Conservation (phyloP, 2,797 vertebrate species). For the Argya squamiceps region DNA sequence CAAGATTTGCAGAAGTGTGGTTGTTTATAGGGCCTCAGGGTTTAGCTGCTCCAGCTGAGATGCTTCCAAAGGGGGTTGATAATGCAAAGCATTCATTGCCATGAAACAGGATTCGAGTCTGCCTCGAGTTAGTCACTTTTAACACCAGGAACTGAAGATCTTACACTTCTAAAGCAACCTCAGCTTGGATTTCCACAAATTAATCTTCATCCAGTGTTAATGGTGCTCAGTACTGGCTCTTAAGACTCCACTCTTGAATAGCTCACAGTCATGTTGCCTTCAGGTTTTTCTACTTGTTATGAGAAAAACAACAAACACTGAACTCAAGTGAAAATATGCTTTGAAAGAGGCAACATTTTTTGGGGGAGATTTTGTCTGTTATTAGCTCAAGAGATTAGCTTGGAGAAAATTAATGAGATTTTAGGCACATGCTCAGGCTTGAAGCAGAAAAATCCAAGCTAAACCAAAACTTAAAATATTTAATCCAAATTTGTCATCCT, state of each 20-base stretch:
- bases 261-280: neutral
- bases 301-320: neutral
- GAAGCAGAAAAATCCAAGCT: neutral
- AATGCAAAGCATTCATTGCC: constrained; percentile 5
- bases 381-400: neutral
- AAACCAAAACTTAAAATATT: neutral
- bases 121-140: neutral
- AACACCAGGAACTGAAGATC: neutral
- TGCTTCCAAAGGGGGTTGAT: constrained; percentile 5
- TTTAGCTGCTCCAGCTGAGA: constrained; percentile 33
- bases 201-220: neutral
- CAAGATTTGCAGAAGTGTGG: constrained; percentile 9
- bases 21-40: constrained; percentile 42
- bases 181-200: neutral
- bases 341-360: neutral
- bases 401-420: neutral
- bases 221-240: neutral
- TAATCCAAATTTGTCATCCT: neutral
- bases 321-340: neutral
- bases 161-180: neutral
- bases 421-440: neutral
- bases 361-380: neutral
- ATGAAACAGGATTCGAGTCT: neutral
- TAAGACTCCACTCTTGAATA: neutral
- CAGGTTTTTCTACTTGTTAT: neutral